phyloP scores from a whole-genome alignment of 2,888 invertebrate species.

The Drosophila mimica region DNA sequence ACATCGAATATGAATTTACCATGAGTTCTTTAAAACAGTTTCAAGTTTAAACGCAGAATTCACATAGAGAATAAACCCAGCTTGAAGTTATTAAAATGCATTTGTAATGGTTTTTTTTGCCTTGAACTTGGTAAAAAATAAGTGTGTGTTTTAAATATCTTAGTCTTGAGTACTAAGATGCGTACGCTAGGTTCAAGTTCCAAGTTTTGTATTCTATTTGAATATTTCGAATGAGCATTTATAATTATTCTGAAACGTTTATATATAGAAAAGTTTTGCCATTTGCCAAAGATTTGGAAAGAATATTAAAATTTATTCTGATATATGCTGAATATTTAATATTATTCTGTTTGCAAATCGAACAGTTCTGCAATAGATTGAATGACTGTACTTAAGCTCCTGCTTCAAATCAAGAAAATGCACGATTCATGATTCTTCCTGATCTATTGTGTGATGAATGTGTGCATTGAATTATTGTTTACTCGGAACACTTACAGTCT shows the following conservation, averaged over 20 bases:
- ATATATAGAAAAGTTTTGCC: neutral
- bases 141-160: neutral
- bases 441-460: constrained; percentile 36
- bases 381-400: constrained; percentile 5
- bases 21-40: neutral
- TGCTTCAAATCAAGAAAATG: neutral
- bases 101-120: neutral
- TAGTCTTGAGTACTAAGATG: neutral
- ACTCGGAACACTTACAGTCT: constrained; percentile 54
- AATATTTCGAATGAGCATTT: neutral
- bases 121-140: neutral
- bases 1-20: neutral
- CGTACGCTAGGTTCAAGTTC: too few relatives aligned
- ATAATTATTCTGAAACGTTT: neutral
- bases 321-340: too few relatives aligned
- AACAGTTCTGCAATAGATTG: neutral
- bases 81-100: neutral
- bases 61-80: neutral
- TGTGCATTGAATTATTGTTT: constrained; percentile 60
- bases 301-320: neutral
- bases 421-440: constrained; percentile 20
- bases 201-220: too few relatives aligned
- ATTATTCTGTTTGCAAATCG: too few relatives aligned
- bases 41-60: neutral
- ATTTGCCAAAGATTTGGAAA: neutral